These are phyloP conservation scores for Drosophila peninsularis DNA, from an alignment of 2,888 invertebrate genomes.

Conservation along the genomic window DNA sequence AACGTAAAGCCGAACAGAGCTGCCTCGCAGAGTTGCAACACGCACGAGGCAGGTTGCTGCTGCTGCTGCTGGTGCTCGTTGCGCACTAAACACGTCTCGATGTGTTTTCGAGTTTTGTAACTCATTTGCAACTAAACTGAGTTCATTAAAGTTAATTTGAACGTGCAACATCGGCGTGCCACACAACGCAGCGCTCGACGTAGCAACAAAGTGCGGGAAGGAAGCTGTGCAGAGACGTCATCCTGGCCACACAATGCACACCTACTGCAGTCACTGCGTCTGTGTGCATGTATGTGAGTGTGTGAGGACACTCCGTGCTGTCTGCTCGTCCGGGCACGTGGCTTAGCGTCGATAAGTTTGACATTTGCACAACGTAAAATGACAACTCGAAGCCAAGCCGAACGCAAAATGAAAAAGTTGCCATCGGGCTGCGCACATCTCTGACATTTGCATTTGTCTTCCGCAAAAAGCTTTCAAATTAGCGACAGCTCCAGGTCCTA, in stretches of 20 bases:
- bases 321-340: slow-evolving; percentile 58
- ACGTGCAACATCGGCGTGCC: slow-evolving; percentile 77
- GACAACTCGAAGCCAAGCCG: slow-evolving; percentile 63
- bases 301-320: slow-evolving; percentile 3
- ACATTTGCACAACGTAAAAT: slow-evolving; percentile 77
- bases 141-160: slow-evolving; percentile 80
- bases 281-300: background rate
- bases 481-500: slow-evolving; percentile 56
- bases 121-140: slow-evolving; percentile 80
- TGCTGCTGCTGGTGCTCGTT: slow-evolving; percentile 30
- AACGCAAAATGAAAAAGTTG: slow-evolving; percentile 67
- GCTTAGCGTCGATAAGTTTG: slow-evolving; percentile 76
- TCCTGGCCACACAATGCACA: slow-evolving; percentile 41
- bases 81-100: slow-evolving; percentile 75
- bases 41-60: slow-evolving; percentile 20
- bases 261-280: slow-evolving; percentile 10
- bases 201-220: slow-evolving; percentile 17
- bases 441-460: slow-evolving; percentile 79
- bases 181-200: slow-evolving; percentile 56
- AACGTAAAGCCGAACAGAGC: slow-evolving; percentile 1
- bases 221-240: slow-evolving; percentile 11
- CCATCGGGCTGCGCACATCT: slow-evolving; percentile 50
- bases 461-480: slow-evolving; percentile 75
- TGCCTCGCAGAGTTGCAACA: slow-evolving; percentile 16
- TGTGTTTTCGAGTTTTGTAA: slow-evolving; percentile 80